These are phyloP conservation scores for Terrapene triunguis DNA, from an alignment of 2,113 vertebrate genomes.

Conservation along the genomic window DNA sequence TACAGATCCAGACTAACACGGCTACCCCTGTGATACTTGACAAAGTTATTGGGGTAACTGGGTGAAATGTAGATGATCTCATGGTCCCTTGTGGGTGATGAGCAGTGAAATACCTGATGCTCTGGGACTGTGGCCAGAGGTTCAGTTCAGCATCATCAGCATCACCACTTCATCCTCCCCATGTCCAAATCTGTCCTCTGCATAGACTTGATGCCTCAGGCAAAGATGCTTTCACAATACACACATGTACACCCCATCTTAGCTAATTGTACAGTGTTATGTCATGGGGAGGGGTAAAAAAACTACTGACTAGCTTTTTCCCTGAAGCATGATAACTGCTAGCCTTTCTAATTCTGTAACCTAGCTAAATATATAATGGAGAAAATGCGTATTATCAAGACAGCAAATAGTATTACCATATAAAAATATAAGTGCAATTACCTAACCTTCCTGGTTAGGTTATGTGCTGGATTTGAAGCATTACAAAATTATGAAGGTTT, in stretches of 20 bases:
- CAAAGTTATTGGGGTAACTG: not conserved
- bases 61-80: not conserved
- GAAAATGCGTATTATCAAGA: not conserved
- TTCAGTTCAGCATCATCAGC: not conserved
- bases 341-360: not conserved
- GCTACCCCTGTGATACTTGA: too few relatives aligned
- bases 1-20: too few relatives aligned
- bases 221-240: not conserved
- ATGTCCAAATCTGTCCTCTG: not conserved
- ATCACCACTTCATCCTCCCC: not conserved
- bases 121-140: not conserved
- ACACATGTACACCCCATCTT: not conserved
- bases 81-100: not conserved
- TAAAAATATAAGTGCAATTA: conserved; percentile 25
- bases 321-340: not conserved
- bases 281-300: not conserved
- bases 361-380: not conserved
- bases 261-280: not conserved
- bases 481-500: conserved; percentile 11
- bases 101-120: not conserved
- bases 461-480: conserved; percentile 21
- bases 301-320: not conserved
- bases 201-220: not conserved
- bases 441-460: not conserved
- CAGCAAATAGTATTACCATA: not conserved